These are phyloP conservation scores for Herpetotheres cachinnans DNA, from an alignment of 2,113 vertebrate species.

Conservation along the genomic window DNA sequence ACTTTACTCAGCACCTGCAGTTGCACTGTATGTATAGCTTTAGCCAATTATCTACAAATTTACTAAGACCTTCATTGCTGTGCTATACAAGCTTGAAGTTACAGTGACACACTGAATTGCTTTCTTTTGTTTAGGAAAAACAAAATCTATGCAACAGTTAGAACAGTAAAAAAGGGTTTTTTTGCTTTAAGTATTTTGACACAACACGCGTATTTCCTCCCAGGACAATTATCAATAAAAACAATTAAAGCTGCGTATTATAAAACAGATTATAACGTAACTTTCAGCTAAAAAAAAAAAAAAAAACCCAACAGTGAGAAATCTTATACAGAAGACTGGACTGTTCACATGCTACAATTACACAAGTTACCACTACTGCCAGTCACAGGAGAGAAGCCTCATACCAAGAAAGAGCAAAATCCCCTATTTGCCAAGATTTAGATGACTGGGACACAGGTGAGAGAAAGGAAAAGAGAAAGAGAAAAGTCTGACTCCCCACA, in stretches of 20 bases:
- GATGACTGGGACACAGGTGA: background rate
- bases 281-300: background rate
- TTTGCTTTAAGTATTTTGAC: background rate
- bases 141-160: background rate
- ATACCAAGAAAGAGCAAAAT: background rate
- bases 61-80: background rate
- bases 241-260: background rate
- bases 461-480: background rate
- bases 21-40: background rate
- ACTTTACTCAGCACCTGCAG: background rate
- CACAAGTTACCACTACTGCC: background rate
- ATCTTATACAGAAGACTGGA: background rate
- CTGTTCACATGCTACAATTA: background rate
- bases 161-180: background rate
- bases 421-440: background rate
- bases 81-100: background rate
- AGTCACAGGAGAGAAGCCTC: background rate
- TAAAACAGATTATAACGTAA: background rate
- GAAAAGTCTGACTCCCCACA: fast-evolving
- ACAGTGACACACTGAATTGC: background rate
- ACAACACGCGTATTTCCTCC: background rate
- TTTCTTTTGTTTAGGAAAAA: background rate
- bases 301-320: background rate
- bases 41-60: background rate
- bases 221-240: background rate